Percentiles rank a stretch among this genome's conserved stretches.
These are phyloP conservation scores for Notocelia uddmanniana DNA, from an alignment of 2,888 invertebrate species.

Conservation along the genomic window DNA sequence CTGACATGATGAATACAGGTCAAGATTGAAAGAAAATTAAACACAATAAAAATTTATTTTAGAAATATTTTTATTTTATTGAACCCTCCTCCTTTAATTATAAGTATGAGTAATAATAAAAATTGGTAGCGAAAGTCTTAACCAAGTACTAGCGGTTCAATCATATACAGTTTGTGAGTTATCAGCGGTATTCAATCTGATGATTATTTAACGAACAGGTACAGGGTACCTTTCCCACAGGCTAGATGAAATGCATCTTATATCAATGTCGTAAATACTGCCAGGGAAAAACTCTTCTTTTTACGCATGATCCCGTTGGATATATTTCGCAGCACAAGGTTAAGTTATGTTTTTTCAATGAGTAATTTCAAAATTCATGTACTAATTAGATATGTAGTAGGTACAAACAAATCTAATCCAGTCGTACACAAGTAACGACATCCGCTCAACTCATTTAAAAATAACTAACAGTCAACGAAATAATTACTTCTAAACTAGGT, in stretches of 20 bases:
- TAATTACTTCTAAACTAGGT: slow-evolving; percentile 60
- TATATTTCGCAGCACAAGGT: no score
- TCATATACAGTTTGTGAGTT: slow-evolving; percentile 11
- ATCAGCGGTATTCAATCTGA: not conserved
- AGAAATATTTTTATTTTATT: no score
- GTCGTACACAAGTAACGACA: slow-evolving; percentile 34
- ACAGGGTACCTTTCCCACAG: no score
- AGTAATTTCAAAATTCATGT: not conserved
- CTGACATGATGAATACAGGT: no score
- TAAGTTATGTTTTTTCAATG: no score
- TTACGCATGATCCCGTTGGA: no score
- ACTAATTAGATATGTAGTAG: not conserved
- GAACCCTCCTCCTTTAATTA: not conserved
- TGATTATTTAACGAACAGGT: slow-evolving; percentile 12
- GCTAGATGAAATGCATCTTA: no score
- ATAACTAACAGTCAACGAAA: slow-evolving; percentile 39
- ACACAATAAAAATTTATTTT: no score
- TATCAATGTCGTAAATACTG: no score
- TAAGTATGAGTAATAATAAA: not conserved
- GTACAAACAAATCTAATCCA: slow-evolving; percentile 18
- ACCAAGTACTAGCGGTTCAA: not conserved
- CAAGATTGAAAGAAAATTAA: no score
- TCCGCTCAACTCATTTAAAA: slow-evolving; percentile 44
- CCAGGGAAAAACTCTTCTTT: no score
- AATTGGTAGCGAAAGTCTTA: slow-evolving; percentile 10